Percentiles rank a stretch among this genome's conserved stretches.
Evolutionary conservation across 30 jellyfish, hydroid and myxozoan genomes (phyloP).

Genomic region (Euphysa ruthae): DNA sequence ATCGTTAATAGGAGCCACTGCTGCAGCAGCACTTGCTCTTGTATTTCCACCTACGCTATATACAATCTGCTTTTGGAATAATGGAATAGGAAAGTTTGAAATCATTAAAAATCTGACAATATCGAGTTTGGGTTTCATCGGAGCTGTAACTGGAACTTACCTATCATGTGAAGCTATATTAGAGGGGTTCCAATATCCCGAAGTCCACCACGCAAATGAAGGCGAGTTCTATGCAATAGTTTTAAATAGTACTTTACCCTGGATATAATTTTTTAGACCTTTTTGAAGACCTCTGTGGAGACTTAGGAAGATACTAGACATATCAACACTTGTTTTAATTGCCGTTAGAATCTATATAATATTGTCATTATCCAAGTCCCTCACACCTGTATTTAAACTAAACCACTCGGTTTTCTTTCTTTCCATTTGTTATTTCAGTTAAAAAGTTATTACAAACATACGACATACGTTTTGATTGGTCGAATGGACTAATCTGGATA

Average conservation of each 20-base stretch:
- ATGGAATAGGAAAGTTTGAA: constrained; percentile 75
- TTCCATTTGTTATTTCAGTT: too few relatives aligned
- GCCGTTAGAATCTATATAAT: too few relatives aligned
- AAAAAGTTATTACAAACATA: too few relatives aligned
- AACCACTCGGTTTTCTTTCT: too few relatives aligned
- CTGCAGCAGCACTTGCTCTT: constrained; percentile 92
- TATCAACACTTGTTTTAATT: too few relatives aligned
- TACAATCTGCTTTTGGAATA: constrained; percentile 78
- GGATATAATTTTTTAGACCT: too few relatives aligned
- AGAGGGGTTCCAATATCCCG: constrained; percentile 75
- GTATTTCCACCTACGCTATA: constrained; percentile 93
- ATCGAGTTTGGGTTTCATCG: constrained; percentile 73
- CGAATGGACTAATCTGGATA: too few relatives aligned
- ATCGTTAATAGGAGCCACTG: constrained; percentile 92
- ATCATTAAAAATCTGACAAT: constrained; percentile 55
- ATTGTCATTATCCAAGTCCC: too few relatives aligned
- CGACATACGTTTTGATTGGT: too few relatives aligned
- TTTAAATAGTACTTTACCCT: constrained; percentile 6
- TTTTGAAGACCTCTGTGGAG: too few relatives aligned
- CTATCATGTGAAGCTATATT: constrained; percentile 72
- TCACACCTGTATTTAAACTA: too few relatives aligned
- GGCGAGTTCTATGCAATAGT: constrained; percentile 57
- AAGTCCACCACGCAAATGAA: constrained; percentile 40
- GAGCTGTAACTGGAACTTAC: constrained; percentile 86
- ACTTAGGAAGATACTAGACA: too few relatives aligned